Conservation (phyloP, 1,140 invertebrate genomes). For the Eubasilissa regina region DNA sequence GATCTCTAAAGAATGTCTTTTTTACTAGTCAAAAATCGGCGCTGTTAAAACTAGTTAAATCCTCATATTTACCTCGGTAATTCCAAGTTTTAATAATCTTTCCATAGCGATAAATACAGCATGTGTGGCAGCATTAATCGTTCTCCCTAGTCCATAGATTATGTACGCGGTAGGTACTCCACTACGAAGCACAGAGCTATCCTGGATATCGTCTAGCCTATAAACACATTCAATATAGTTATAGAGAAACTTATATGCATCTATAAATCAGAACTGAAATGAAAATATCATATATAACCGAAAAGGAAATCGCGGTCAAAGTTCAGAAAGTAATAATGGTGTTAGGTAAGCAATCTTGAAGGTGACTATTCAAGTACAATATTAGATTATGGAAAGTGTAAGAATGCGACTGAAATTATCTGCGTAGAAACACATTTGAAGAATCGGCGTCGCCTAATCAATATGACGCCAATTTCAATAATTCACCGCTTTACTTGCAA, state of each 20-base stretch:
- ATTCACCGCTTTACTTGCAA: no score
- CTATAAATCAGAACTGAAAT: background rate
- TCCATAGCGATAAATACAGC: conserved; percentile 92
- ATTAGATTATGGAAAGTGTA: no score
- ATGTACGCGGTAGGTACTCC: conserved; percentile 96
- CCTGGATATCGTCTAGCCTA: conserved; percentile 96
- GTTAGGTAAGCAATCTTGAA: no score
- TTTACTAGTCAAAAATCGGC: no score
- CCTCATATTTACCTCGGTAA: conserved; percentile 89
- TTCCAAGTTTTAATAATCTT: conserved; percentile 85
- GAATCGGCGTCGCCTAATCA: no score
- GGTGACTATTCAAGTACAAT: no score
- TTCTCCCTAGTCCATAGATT: conserved; percentile 94
- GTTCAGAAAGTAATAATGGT: no score
- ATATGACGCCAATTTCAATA: no score
- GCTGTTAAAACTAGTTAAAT: no score
- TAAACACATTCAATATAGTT: conserved; percentile 69
- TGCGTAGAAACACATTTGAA: background rate
- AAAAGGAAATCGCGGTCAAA: no score
- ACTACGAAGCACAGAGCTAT: conserved; percentile 92
- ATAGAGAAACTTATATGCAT: conserved; percentile 27
- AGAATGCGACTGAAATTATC: no score
- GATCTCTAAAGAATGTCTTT: no score
- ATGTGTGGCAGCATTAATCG: conserved; percentile 97
- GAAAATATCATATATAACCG: background rate